Conservation (phyloP, 2,888 invertebrate genomes). For the Norana najaformis region DNA sequence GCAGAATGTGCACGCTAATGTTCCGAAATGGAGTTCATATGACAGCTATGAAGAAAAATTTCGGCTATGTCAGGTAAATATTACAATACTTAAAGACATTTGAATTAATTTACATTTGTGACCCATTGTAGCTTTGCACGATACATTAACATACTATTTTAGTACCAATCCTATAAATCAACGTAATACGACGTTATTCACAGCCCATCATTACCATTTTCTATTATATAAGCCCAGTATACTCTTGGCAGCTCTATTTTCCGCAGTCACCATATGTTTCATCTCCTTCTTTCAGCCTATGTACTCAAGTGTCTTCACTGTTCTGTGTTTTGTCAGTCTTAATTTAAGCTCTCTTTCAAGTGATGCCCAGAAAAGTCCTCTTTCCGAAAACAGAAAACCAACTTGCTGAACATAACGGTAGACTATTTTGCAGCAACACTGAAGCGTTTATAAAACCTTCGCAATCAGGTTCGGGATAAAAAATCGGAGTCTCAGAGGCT, state of each 20-base stretch:
- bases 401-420: not conserved
- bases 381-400: not conserved
- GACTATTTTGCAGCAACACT: not conserved
- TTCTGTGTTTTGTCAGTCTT: not conserved
- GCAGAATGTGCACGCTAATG: not conserved
- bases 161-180: too few relatives aligned
- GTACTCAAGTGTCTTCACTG: not conserved
- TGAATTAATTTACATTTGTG: too few relatives aligned
- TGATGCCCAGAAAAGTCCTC: not conserved
- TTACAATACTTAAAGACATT: too few relatives aligned
- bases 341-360: not conserved
- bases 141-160: too few relatives aligned
- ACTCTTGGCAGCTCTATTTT: too few relatives aligned
- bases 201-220: too few relatives aligned
- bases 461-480: not conserved
- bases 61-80: too few relatives aligned
- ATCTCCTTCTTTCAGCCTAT: not conserved
- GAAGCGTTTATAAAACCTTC: not conserved
- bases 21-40: not conserved
- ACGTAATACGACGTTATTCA: too few relatives aligned
- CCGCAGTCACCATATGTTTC: too few relatives aligned
- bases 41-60: not conserved
- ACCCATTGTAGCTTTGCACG: too few relatives aligned
- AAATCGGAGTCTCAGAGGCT: not conserved
- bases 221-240: too few relatives aligned